These are phyloP conservation scores for Brachirus orientalis DNA, from an alignment of 2,113 vertebrate species.

Conservation along the genomic window DNA sequence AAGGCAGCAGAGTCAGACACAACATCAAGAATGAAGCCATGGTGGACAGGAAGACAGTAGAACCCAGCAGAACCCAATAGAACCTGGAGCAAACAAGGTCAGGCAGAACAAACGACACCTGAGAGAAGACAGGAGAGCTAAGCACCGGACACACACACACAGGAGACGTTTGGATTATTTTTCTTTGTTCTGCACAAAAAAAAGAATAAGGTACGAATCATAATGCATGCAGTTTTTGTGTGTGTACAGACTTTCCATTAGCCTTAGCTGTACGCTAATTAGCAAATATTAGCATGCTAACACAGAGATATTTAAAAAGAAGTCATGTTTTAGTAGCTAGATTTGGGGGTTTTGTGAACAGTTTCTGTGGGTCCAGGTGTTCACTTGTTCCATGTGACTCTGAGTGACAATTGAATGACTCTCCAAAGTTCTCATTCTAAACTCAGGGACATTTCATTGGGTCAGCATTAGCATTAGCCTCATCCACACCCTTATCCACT, in stretches of 20 bases:
- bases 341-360: background rate
- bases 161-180: conserved; percentile 8
- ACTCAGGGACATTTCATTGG: too few species aligned
- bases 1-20: conserved; percentile 1
- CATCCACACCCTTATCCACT: too few species aligned
- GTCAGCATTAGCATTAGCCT: too few species aligned
- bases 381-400: background rate
- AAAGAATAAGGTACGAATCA: conserved; percentile 46
- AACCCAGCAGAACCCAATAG: background rate
- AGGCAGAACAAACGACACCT: background rate
- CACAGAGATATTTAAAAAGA: too few species aligned
- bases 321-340: too few species aligned
- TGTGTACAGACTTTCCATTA: background rate
- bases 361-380: background rate
- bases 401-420: too few species aligned
- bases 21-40: background rate
- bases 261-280: too few species aligned
- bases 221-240: background rate
- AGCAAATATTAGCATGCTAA: too few species aligned
- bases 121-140: background rate
- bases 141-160: conserved; percentile 1
- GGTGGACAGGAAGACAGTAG: background rate
- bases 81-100: background rate
- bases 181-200: background rate
- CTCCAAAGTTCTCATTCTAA: too few species aligned